Base-by-base conservation (phyloP, 2,113 vertebrate species). In the Andinoacara biseriatus region DNA sequence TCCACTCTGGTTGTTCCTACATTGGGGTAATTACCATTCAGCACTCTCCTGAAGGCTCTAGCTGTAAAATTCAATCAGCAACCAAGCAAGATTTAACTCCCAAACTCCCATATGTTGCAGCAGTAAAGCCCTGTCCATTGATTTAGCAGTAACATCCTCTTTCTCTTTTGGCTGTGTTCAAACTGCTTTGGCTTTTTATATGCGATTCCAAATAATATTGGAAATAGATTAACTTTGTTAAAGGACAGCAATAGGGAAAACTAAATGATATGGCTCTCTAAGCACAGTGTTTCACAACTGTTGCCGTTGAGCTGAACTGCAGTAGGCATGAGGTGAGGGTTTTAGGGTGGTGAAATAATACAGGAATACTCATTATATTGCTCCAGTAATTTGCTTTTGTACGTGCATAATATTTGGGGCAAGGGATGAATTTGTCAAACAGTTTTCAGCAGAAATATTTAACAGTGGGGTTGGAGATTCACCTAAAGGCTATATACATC, bases 31-130 rank as follows among this genome's bases (percentile, higher is more conserved):
- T 95, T 94, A 94, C 90, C 90, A 92, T 93, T 83, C 88, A 76
- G 86, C 81, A 56, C 90, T 93, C 93, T 94, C 88, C 91, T 84
- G 84, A 92, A 90, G 91, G 89, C 88, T 93, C 65, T 18, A 61
- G 89, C 89, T 94, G 92, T 94, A 92, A 94, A 95, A 94, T 93
- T 94, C 92, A 94, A 94, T 95, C 93, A 94, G 89, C 87, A 87
- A 84, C 90, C 87, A 58, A 92, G 92, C 81, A 89, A 90, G 86
- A 94, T 94, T 94, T 92, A 91, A 93, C 91, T 94, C 95, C 91
- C 93, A 76, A 86, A 87, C 80, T 90, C 92, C 94, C 93, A 87
- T 91, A 90, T 87, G 91, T 92, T 90, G 82, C 86, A 83, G 91
- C 90, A 83, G 87, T 92, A 81, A 91, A 92, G 76, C 81, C 77